Percentiles rank a stretch among this genome's conserved stretches.
Conservation (phyloP, 2,797 vertebrate species). For the Sandelia bainsii region DNA sequence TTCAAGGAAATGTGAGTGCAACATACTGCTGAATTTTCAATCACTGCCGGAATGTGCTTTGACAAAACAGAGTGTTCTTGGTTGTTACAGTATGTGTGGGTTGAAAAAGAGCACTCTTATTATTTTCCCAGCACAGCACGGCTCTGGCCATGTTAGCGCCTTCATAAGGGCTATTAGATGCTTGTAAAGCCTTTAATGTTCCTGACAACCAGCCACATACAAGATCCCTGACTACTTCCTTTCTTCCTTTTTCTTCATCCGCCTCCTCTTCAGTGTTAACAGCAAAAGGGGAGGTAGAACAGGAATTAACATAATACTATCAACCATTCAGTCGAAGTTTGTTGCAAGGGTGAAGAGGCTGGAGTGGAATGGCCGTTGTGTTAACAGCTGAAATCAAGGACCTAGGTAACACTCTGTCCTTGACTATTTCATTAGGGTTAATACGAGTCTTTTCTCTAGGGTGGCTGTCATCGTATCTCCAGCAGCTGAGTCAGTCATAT, state of each 20-base stretch:
- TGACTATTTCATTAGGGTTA: slow-evolving; percentile 58
- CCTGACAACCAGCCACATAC: slow-evolving; percentile 48
- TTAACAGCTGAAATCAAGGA: slow-evolving; percentile 50
- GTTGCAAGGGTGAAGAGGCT: slow-evolving; percentile 27
- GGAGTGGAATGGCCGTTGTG: slow-evolving; percentile 40
- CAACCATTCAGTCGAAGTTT: slow-evolving; percentile 31
- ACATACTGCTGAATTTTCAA: slow-evolving; percentile 39
- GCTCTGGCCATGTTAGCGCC: slow-evolving; percentile 50
- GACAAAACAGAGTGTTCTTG: slow-evolving; percentile 61
- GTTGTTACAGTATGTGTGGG: slow-evolving; percentile 76
- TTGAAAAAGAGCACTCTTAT: slow-evolving; percentile 65
- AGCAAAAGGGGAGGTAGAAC: slow-evolving; percentile 40
- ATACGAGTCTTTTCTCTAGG: slow-evolving; percentile 49
- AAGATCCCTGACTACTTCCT: slow-evolving; percentile 40
- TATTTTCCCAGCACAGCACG: slow-evolving; percentile 58
- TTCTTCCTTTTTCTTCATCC: slow-evolving; percentile 34
- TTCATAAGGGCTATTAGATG: slow-evolving; percentile 65
- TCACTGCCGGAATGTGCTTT: slow-evolving; percentile 45
- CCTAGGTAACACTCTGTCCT: slow-evolving; percentile 46
- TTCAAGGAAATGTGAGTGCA: slow-evolving; percentile 29
- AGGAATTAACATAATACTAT: slow-evolving; percentile 43
- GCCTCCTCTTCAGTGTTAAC: slow-evolving; percentile 39
- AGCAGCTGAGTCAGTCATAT: slow-evolving; percentile 59
- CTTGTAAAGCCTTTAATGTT: slow-evolving; percentile 62
- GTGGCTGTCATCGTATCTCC: slow-evolving; percentile 50